phyloP scores from a whole-genome alignment of 2,113 vertebrate species.

The Callipepla californica region DNA sequence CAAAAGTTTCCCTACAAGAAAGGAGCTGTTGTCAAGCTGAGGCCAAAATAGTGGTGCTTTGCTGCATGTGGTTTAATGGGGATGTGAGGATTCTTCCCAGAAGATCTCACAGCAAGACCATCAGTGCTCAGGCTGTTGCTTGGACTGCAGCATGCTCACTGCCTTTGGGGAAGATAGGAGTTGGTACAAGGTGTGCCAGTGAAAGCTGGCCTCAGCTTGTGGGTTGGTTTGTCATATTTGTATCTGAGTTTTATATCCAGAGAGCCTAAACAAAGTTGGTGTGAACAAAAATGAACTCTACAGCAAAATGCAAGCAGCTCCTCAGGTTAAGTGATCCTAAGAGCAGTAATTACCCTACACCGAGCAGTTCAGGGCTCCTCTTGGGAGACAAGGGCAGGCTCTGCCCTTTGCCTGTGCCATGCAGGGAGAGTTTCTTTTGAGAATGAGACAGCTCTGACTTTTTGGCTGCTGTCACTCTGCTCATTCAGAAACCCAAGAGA shows the following conservation, averaged over 20 bases:
- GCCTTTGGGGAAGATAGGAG: neutral
- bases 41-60: conserved; percentile 9
- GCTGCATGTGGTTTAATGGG: neutral
- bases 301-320: neutral
- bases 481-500: neutral
- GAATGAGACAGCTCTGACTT: neutral
- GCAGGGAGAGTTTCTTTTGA: neutral
- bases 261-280: neutral
- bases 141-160: neutral
- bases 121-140: neutral
- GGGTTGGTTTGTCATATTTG: neutral
- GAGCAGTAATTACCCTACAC: neutral
- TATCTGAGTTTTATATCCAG: neutral
- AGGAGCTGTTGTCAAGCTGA: neutral
- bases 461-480: neutral
- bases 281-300: neutral
- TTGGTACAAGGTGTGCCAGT: neutral
- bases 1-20: neutral
- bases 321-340: neutral
- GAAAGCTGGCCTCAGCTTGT: neutral
- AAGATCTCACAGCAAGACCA: neutral
- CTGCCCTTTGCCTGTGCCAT: neutral
- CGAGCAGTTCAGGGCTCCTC: neutral
- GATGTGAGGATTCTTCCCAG: neutral
- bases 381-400: neutral